Evolutionary conservation across 2,888 invertebrate genomes (phyloP).

Genomic region (Pterostichus niger): DNA sequence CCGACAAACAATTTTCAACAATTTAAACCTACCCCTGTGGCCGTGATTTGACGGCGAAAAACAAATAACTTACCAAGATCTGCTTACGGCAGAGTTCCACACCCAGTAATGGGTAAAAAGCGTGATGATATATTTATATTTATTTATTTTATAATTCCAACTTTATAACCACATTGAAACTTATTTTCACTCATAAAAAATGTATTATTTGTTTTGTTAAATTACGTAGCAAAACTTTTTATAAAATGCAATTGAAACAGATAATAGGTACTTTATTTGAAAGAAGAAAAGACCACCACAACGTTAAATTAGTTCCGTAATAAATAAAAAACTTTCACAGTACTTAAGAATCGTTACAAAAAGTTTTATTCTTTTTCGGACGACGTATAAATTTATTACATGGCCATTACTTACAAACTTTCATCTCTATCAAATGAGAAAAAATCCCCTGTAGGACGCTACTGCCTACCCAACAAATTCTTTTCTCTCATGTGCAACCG

Average conservation of each 20-base stretch:
- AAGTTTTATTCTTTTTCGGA: constrained; percentile 17
- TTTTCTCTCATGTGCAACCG: constrained; percentile 5
- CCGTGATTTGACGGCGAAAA: too few relatives aligned
- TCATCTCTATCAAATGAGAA: constrained; percentile 14
- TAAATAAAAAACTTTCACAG: constrained; percentile 7
- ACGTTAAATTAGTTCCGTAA: not conserved
- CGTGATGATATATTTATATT: too few relatives aligned
- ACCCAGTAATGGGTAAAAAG: too few relatives aligned
- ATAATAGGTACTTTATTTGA: too few relatives aligned
- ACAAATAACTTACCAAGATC: too few relatives aligned
- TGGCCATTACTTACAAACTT: constrained; percentile 9
- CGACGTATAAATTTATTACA: constrained; percentile 35
- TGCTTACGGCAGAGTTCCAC: too few relatives aligned
- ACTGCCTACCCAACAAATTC: not conserved
- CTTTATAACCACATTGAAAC: not conserved
- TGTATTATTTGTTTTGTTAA: not conserved
- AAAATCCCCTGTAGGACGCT: not conserved
- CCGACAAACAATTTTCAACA: too few relatives aligned
- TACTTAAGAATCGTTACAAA: not conserved
- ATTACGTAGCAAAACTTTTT: not conserved
- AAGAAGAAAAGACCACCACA: too few relatives aligned
- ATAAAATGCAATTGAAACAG: not conserved
- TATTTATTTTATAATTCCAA: too few relatives aligned
- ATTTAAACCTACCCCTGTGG: too few relatives aligned
- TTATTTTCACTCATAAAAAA: not conserved